phyloP scores from a whole-genome alignment of 2,113 vertebrate genomes.

The Pristiophorus japonicus region DNA sequence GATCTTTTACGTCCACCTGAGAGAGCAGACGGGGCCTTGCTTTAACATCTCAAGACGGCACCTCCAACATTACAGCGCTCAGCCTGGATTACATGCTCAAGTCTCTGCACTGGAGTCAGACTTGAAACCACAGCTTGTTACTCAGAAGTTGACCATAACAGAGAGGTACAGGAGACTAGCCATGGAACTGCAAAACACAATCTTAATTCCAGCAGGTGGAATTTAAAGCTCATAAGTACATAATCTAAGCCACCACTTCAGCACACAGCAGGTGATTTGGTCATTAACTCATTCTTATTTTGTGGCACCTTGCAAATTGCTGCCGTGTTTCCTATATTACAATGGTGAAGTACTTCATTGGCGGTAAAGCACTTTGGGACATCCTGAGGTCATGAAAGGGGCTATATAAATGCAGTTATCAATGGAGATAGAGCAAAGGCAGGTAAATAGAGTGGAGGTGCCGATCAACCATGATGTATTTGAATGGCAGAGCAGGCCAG shows the following conservation, averaged over 20 bases:
- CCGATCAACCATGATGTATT: not conserved
- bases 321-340: not conserved
- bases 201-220: not conserved
- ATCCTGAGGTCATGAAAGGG: not conserved
- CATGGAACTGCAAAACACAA: not conserved
- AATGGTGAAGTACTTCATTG: not conserved
- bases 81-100: not conserved
- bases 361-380: not conserved
- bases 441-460: not conserved
- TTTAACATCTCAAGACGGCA: not conserved
- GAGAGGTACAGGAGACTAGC: not conserved
- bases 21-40: too few relatives aligned
- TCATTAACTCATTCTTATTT: not conserved
- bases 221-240: not conserved
- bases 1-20: not conserved
- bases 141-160: not conserved
- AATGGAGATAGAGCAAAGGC: not conserved
- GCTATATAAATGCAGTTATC: not conserved
- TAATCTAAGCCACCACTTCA: not conserved
- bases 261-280: not conserved
- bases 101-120: not conserved
- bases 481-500: not conserved
- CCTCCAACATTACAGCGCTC: not conserved
- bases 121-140: not conserved
- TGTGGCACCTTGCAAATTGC: not conserved